Evolutionary conservation across 1,140 invertebrate species (phyloP).

Genomic region (Drosophila parabipectinata): DNA sequence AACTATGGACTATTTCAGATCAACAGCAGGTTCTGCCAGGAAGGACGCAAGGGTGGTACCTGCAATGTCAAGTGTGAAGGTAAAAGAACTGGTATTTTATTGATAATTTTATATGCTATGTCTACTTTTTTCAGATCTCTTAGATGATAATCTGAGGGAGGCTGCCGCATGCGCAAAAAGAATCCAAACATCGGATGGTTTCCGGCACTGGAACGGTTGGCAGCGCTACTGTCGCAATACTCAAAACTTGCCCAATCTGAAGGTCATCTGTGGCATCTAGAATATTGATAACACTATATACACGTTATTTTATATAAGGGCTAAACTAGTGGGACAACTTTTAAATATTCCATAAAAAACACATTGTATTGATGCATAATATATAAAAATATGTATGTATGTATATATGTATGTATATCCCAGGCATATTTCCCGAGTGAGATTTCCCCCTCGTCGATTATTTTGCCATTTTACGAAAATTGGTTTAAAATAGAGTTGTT

Average conservation of each 20-base stretch:
- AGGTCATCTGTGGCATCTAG: conserved; percentile 60
- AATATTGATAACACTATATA: not conserved
- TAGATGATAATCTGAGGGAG: conserved; percentile 88
- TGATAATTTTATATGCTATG: no score
- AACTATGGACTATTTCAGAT: conserved; percentile 89
- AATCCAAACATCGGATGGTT: conserved; percentile 87
- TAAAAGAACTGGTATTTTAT: not conserved
- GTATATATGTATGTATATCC: no score
- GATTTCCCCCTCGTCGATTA: no score
- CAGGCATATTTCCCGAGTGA: no score
- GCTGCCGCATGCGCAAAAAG: conserved; percentile 88
- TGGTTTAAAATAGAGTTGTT: no score
- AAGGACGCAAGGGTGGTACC: conserved; percentile 48
- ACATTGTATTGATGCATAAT: no score
- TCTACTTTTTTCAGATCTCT: conserved; percentile 84
- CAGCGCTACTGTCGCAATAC: conserved; percentile 87
- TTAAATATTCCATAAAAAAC: no score
- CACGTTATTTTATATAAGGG: no score
- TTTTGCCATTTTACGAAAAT: no score
- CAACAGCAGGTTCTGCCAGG: conserved; percentile 61
- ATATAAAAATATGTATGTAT: no score
- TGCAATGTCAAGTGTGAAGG: conserved; percentile 75
- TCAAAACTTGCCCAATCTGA: conserved; percentile 85
- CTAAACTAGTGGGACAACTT: no score
- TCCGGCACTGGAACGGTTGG: conserved; percentile 89